phyloP scores from a whole-genome alignment of 2,797 vertebrate species.

The Xiphorhynchus erythropygius region DNA sequence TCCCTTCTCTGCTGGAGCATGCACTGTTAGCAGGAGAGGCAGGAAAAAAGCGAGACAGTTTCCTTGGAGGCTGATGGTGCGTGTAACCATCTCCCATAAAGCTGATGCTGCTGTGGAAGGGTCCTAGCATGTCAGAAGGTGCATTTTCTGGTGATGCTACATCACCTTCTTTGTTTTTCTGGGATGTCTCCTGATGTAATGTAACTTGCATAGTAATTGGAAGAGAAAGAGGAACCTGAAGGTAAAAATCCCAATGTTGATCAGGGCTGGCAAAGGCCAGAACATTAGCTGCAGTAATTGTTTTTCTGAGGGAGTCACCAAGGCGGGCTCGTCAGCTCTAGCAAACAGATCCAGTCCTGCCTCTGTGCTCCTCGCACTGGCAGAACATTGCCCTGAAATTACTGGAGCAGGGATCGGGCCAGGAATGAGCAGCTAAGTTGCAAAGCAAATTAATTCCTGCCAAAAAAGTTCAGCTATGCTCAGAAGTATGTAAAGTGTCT shows the following conservation, averaged over 20 bases:
- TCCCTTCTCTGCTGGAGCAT: not conserved
- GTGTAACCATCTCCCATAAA: not conserved
- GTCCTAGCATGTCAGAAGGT: not conserved
- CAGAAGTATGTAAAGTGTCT: conserved; percentile 74
- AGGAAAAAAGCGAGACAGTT: not conserved
- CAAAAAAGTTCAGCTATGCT: conserved; percentile 76
- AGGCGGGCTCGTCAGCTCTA: not conserved
- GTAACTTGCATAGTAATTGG: not conserved
- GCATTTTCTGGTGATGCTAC: not conserved
- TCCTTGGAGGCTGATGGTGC: not conserved
- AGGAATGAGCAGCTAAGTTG: conserved; percentile 76
- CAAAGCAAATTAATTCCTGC: conserved; percentile 75
- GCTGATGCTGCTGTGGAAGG: not conserved
- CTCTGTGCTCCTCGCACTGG: conserved; percentile 1
- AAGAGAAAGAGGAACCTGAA: not conserved
- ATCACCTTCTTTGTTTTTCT: fast-evolving
- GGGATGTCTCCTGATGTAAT: not conserved
- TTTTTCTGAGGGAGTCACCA: conserved; percentile 1
- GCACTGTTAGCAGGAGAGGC: not conserved
- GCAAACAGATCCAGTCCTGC: conserved; percentile 39
- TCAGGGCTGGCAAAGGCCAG: not conserved
- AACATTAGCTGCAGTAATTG: not conserved
- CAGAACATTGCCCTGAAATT: conserved; percentile 39
- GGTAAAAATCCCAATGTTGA: not conserved
- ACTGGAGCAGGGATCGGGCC: conserved; percentile 42